Base-by-base conservation (phyloP, 2,113 vertebrate species). In the Periophthalmus modestus region DNA sequence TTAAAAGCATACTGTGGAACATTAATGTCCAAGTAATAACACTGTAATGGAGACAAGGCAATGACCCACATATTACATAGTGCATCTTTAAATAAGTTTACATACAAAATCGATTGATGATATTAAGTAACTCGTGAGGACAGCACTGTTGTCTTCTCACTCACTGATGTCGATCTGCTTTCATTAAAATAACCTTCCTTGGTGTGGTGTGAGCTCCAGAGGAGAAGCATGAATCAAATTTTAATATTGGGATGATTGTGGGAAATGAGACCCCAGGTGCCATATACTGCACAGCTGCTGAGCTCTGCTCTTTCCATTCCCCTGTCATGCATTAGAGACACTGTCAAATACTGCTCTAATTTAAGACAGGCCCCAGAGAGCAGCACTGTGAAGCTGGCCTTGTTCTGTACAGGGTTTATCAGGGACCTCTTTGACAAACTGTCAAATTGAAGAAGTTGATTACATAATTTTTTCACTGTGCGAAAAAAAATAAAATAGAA, bases 251-350 rank as follows among this genome's bases (percentile, higher is more conserved):
- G 47, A 72, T 68, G 46, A 52, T 70, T 71, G 23, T 76, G 19
- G 23, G 34, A 73, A 79, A 82, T 65, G 78, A 84, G 72, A 66
- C 72, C 71, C 58, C 72, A 77, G 79, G 72, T 85, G 74, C 21
- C 58, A 47, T 34, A 69, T 82, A 77, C 79, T 80, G 63, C 71
- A 52, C 61, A 79, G 59, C 65, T 67, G 43, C 69, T 78, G 62
- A 78, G 68, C 23, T 52, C 77, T 73, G 48, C 58, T 28, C 67
- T 69, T 63, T 72, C 28, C 63, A 71, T 79, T 62, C 62, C 33
- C 33, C 58, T 70, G 75, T 77, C 66, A 66, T 48, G 24, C 66
- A 62, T 77, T 75, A 75, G 46, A 77, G 47, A 11, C 57, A 39
- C 62, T 39, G 62, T 43, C 34, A 65, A 43, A 65, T 39, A 12